Evolutionary conservation across 2,888 invertebrate species (phyloP), one percentile per base, ranked within the genome.

Genomic region (Polyommatus iphigenia): DNA sequence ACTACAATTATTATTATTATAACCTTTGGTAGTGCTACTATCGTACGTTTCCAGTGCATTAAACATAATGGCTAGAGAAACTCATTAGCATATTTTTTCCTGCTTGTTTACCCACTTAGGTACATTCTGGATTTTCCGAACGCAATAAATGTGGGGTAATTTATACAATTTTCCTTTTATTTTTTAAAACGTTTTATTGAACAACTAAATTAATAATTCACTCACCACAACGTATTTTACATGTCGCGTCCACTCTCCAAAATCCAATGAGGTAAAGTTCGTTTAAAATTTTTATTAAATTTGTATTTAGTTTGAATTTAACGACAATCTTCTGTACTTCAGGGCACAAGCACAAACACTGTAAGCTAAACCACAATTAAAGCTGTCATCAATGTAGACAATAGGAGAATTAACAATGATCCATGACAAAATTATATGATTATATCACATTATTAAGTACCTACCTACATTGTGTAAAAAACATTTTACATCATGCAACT

Each of bases 361-460:
- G 67, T 67, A 67, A 67, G 13, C 29, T 29, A 15, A 29, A 29
- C 29, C 5, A 15, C 29, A 67, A 67, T 15, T 29, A 20, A 1
- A 67, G 59, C 10, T 29, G 5, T 15, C 29, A 13, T 29, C 29
- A 67, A 24, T 62, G 24, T 62, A 62, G 62, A 62, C 62, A 62
- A 62, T 62, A 62, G 62, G 62, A 62, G 62, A 62, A 62, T 62
- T 62, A 62, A 62, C 24, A 62, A 62, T 62, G 62, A 62, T 62
- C 62, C 24, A 24, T 62, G 62, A 62, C 62, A 62, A 62, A 62
- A 62, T 24, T 24, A 62, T 24, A 62, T 62, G 10, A 62, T 62
- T 10, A 62, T 24, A 8, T 62, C 24, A 24, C 20, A 62, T 8
- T 24, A 8, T 59, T 10, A 59, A 24, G 15, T 24, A 24, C 10